Conservation (phyloP, 2,113 vertebrate species). For the Mobula hypostoma region DNA sequence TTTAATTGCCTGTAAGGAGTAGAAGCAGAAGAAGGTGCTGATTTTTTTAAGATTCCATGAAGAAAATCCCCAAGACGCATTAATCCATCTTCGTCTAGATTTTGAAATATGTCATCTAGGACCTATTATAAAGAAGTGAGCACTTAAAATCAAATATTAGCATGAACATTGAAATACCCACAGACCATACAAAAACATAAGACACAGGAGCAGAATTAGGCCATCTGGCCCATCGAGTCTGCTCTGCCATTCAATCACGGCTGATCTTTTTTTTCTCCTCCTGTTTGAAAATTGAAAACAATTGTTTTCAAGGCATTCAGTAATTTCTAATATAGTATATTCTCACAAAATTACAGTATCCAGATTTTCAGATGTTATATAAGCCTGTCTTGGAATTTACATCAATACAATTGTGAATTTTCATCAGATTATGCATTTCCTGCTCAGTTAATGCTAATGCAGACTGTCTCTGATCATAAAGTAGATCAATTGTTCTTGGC, state of each 20-base stretch:
- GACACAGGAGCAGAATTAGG: too few species aligned
- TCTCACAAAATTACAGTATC: neutral
- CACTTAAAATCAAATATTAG: neutral
- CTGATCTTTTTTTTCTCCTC: too few species aligned
- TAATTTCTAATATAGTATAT: neutral
- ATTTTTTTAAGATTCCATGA: conserved; percentile 65
- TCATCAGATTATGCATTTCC: neutral
- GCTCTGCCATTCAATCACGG: too few species aligned
- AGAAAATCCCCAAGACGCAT: conserved; percentile 83
- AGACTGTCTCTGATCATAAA: neutral
- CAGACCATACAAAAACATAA: neutral
- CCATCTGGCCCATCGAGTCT: too few species aligned
- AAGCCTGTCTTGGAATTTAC: neutral
- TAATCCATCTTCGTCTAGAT: conserved; percentile 59
- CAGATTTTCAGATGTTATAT: neutral
- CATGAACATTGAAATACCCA: neutral
- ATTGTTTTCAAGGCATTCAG: neutral
- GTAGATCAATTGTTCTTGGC: neutral
- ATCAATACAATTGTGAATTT: neutral
- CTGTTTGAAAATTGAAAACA: neutral
- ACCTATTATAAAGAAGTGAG: neutral
- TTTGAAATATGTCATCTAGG: conserved; percentile 61
- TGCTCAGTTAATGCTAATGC: neutral
- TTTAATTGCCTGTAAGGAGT: conserved; percentile 89
- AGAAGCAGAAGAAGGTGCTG: conserved; percentile 69